Evolutionary conservation across 2,113 vertebrate species (phyloP).

Genomic region (Podiceps cristatus): DNA sequence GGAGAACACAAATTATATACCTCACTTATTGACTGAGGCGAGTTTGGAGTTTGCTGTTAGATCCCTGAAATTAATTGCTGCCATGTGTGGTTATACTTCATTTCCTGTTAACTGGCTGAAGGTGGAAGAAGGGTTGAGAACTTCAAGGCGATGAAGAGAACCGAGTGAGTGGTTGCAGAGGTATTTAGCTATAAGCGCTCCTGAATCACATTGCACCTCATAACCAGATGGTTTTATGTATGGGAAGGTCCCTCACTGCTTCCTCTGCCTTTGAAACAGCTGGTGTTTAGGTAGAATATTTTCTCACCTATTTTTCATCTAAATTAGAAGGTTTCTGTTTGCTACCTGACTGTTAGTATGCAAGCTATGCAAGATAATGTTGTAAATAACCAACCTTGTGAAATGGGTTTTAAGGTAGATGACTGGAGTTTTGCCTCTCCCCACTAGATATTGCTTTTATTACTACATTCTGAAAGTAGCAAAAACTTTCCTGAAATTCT

Average conservation of each 20-base stretch:
- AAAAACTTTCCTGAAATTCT: neutral
- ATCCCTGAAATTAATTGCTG: neutral
- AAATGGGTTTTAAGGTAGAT: neutral
- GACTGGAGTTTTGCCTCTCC: neutral
- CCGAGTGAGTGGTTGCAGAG: neutral
- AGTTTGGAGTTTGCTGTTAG: neutral
- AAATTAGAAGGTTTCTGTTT: neutral
- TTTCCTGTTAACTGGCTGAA: neutral
- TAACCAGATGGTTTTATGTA: neutral
- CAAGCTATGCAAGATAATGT: neutral
- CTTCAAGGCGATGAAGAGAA: neutral
- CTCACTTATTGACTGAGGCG: accelerated
- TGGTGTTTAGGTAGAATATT: neutral
- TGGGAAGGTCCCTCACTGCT: neutral
- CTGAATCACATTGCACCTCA: neutral
- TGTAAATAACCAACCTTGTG: neutral
- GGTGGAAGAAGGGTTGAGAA: neutral
- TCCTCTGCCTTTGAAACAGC: neutral
- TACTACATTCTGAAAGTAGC: neutral
- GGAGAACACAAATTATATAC: neutral
- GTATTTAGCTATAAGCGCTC: neutral
- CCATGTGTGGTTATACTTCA: neutral
- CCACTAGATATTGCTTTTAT: neutral
- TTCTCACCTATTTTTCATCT: neutral
- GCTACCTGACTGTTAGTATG: neutral